These are phyloP conservation scores for Nineta flava DNA, from an alignment of 2,888 invertebrate genomes.

Conservation along the genomic window DNA sequence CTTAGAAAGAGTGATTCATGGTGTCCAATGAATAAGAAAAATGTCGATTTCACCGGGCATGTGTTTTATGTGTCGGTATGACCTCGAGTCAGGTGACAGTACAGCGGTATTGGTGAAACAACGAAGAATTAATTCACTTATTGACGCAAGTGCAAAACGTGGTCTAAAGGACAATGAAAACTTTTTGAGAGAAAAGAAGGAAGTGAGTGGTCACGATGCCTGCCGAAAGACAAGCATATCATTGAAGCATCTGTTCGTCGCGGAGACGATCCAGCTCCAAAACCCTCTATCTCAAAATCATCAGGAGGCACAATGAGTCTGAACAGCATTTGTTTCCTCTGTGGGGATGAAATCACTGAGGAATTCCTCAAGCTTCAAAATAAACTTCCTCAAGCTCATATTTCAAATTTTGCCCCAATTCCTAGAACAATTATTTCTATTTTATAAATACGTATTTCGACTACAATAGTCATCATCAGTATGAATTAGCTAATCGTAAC, in stretches of 20 bases:
- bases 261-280: neutral
- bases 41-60: neutral
- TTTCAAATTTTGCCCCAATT: too few relatives aligned
- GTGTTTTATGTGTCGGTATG: neutral
- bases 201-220: constrained; percentile 10
- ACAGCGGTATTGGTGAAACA: constrained; percentile 7
- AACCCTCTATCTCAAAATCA: neutral
- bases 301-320: neutral
- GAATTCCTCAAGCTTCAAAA: constrained; percentile 16
- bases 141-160: constrained; percentile 11
- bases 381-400: constrained; percentile 18
- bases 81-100: neutral
- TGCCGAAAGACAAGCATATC: constrained; percentile 10
- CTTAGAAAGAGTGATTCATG: too few relatives aligned
- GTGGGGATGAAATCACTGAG: neutral
- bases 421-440: too few relatives aligned
- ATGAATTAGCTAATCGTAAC: too few relatives aligned
- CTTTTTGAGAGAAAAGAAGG: constrained; percentile 5
- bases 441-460: too few relatives aligned
- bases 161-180: constrained; percentile 9
- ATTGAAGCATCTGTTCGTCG: constrained; percentile 6
- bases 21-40: too few relatives aligned
- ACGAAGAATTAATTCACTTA: constrained; percentile 10
- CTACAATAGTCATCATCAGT: too few relatives aligned
- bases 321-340: neutral